Conservation (phyloP, 2,888 invertebrate genomes). For the Mythimna impura region DNA sequence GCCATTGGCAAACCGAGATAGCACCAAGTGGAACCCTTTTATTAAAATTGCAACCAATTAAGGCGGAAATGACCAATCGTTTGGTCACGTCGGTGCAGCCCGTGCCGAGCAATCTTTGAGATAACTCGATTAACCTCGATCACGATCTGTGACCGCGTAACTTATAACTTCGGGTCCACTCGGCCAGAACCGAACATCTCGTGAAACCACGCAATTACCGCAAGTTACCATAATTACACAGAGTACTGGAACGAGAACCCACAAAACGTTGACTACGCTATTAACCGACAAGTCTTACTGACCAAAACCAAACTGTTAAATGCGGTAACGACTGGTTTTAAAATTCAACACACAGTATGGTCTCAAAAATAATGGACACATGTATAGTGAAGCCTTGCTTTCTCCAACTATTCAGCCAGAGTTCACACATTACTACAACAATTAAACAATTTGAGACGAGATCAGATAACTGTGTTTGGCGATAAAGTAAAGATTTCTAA, state of each 20-base stretch:
- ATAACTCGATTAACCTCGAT: constrained; percentile 78
- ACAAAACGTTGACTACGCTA: constrained; percentile 28
- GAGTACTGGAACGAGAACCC: constrained; percentile 26
- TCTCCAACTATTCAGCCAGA: constrained; percentile 71
- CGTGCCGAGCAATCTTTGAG: constrained; percentile 70
- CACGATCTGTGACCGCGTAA: constrained; percentile 66
- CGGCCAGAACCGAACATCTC: constrained; percentile 39
- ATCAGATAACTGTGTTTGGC: constrained; percentile 57
- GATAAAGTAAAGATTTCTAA: constrained; percentile 69
- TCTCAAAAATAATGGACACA: constrained; percentile 60
- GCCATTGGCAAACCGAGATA: constrained; percentile 14
- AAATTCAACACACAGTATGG: constrained; percentile 35
- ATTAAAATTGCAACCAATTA: constrained; percentile 68
- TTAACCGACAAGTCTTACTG: constrained; percentile 41
- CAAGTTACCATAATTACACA: constrained; percentile 28
- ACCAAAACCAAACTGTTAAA: constrained; percentile 31
- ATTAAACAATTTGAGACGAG: constrained; percentile 67
- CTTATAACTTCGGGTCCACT: constrained; percentile 47
- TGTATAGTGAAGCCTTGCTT: constrained; percentile 68
- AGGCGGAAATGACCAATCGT: constrained; percentile 76
- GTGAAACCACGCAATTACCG: constrained; percentile 38
- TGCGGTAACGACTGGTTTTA: constrained; percentile 35
- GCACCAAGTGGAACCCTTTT: constrained; percentile 30
- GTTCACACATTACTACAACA: constrained; percentile 73
- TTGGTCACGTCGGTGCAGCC: constrained; percentile 67